These are phyloP conservation scores for Xiphias gladius DNA, from an alignment of 2,113 vertebrate genomes.

Conservation along the genomic window DNA sequence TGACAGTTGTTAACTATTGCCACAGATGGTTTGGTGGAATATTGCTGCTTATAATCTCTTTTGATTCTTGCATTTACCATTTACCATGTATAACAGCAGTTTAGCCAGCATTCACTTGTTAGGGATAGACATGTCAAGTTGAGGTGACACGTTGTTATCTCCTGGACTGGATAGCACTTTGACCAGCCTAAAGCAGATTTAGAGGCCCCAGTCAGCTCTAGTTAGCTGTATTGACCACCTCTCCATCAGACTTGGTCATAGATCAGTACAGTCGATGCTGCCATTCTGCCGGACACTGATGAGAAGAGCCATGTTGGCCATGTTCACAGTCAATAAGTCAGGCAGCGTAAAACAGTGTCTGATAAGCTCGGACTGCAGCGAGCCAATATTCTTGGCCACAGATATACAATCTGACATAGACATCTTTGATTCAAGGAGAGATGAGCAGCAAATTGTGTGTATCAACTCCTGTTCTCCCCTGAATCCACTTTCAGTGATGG, in stretches of 20 bases:
- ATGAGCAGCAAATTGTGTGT: conserved; percentile 65
- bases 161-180: conserved; percentile 13
- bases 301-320: conserved; percentile 66
- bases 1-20: conserved; percentile 41
- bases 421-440: conserved; percentile 62
- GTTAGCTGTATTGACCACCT: conserved; percentile 67
- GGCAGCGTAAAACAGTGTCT: conserved; percentile 67
- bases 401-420: conserved; percentile 74
- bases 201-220: conserved; percentile 52
- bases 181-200: conserved; percentile 64
- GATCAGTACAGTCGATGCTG: conserved; percentile 71
- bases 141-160: conserved; percentile 56
- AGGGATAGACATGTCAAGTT: conserved; percentile 34
- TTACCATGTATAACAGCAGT: conserved; percentile 13
- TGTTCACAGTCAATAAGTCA: conserved; percentile 77
- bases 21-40: conserved; percentile 32
- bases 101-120: neutral
- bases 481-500: conserved; percentile 15
- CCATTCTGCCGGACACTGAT: conserved; percentile 59
- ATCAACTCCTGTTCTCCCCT: conserved; percentile 30
- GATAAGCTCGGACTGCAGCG: conserved; percentile 48
- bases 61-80: conserved; percentile 26
- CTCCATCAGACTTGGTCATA: conserved; percentile 67
- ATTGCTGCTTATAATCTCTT: conserved; percentile 1
- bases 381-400: conserved; percentile 55